Base-by-base conservation (phyloP, 1,140 invertebrate genomes). In the Himalopsyche phryganea region DNA sequence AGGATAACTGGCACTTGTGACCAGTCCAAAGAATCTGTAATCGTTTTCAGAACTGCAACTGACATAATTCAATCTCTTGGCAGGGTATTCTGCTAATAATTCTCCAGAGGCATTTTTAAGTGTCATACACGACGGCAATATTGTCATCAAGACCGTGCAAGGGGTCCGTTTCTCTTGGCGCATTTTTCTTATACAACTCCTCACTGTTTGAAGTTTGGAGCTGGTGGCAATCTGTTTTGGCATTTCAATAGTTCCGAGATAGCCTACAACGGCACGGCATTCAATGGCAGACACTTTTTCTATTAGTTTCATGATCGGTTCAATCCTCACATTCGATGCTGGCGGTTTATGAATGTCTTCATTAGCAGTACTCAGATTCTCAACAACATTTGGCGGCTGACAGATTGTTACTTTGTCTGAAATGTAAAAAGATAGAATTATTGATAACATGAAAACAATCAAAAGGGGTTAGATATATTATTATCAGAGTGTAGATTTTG, bases 241-340 rank as follows among this genome's bases (percentile, higher is more conserved):
- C 80, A 95, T 95, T 75, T 97, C 94, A 46, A 97, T 95, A 0
- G 94, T 96, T 3, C 95, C 94, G 44, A 97, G 80, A 72, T 97
- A 98, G 0, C 94, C 94, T 2, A 97, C 91, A 11, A 97, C 84
- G 0, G 90, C 90, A 58, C 89, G 83, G 66, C 90, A 90, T 51
- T 92, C 86, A 18, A 89, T 77, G 33, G 83, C 33, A 58, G 51
- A 57, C 44, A 60, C 51, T 28, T 61, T 57, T 20, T 60, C 51
- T 9, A 58, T 50, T 7, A 63, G 52, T 46, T 57, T 63, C 1
- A 38, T 46, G 17, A 59, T 20, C 9, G 61, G 53, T 40, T 64
- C 58, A 44, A 64, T 18, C 23, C 49, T 47, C n/a, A n/a, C 52
- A 6, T 57, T 58, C 10, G 38, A 28, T 11, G 23, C 20, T 23